Percentiles rank a stretch among this genome's conserved stretches.
These are phyloP conservation scores for Sesia bembeciformis DNA, from an alignment of 2,888 invertebrate species.

Conservation along the genomic window DNA sequence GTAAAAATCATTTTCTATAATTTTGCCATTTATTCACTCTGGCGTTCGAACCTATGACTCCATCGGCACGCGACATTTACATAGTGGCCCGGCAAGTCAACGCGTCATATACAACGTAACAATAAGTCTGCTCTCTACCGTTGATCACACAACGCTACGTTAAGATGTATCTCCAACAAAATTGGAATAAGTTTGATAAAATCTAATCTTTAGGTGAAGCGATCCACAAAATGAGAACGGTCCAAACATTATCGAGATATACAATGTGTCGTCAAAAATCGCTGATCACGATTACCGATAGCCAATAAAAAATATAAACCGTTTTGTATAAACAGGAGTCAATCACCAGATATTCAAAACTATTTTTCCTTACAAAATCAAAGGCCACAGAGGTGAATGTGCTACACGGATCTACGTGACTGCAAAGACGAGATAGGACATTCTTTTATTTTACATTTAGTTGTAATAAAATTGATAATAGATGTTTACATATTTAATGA, in stretches of 20 bases:
- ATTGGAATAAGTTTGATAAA: constrained; percentile 53
- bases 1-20: constrained; percentile 32
- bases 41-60: constrained; percentile 59
- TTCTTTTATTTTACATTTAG: neutral
- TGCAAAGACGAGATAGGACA: neutral
- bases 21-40: constrained; percentile 56
- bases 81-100: constrained; percentile 36
- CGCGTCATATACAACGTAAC: constrained; percentile 12
- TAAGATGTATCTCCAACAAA: constrained; percentile 27
- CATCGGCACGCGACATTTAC: constrained; percentile 67
- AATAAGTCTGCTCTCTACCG: neutral
- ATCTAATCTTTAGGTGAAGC: constrained; percentile 40
- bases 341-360: no score
- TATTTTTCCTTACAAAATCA: no score
- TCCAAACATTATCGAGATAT: constrained; percentile 35
- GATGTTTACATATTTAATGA: no score
- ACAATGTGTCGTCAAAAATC: constrained; percentile 46
- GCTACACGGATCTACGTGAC: neutral
- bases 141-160: no score
- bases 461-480: no score
- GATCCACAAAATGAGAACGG: constrained; percentile 42
- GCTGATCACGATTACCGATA: no score
- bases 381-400: neutral
- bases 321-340: no score
- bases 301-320: no score